phyloP scores from a whole-genome alignment of 2,888 invertebrate genomes.

The Andrena praecox region DNA sequence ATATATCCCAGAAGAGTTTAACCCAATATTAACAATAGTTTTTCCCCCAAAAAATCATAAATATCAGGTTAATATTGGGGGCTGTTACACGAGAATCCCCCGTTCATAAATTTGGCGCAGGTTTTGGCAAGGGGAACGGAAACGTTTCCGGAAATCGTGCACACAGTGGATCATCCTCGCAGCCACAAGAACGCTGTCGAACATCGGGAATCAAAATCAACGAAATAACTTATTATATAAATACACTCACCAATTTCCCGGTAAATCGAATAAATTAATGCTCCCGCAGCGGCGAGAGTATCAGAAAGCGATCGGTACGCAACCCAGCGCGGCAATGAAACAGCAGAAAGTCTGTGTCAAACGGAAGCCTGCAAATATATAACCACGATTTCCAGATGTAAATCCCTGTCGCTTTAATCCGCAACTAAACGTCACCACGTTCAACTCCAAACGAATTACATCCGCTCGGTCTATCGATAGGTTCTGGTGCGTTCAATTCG shows the following conservation, averaged over 20 bases:
- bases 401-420: neutral
- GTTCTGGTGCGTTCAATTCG: conserved; percentile 8
- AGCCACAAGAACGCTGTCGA: neutral
- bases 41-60: too few relatives aligned
- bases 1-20: too few relatives aligned
- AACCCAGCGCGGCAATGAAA: neutral
- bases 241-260: neutral
- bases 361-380: neutral
- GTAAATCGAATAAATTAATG: neutral
- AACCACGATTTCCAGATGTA: neutral
- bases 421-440: neutral
- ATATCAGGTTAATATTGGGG: too few relatives aligned
- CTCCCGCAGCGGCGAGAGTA: neutral
- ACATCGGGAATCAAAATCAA: conserved; percentile 4
- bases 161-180: conserved; percentile 1
- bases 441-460: conserved; percentile 9
- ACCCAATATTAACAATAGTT: too few relatives aligned
- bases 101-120: too few relatives aligned
- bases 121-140: too few relatives aligned
- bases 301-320: neutral
- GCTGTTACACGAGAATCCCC: too few relatives aligned
- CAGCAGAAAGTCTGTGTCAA: neutral
- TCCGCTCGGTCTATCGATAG: conserved; percentile 8
- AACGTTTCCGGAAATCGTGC: too few relatives aligned
- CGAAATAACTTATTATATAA: neutral